A percentile compares a stretch with the other conserved stretches of the same genome.
These are phyloP conservation scores for Seriola rivoliana DNA, from an alignment of 2,113 vertebrate species.

Conservation along the genomic window DNA sequence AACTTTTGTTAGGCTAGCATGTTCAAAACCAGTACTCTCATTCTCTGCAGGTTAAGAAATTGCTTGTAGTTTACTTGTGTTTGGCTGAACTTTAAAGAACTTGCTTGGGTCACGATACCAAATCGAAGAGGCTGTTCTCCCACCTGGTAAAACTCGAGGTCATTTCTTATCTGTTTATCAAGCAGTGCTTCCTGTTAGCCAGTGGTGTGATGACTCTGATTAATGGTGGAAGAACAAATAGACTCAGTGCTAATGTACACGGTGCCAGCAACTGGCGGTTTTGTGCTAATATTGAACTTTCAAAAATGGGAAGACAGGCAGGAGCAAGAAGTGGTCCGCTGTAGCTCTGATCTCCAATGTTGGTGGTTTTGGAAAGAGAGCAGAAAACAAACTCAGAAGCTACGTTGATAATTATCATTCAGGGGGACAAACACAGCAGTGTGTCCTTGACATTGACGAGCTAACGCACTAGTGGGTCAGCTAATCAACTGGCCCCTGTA, in stretches of 20 bases:
- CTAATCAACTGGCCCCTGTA: slow-evolving; percentile 73
- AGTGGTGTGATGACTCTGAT: slow-evolving; percentile 73
- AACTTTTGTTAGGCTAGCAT: slow-evolving; percentile 51
- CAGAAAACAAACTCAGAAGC: slow-evolving; percentile 39
- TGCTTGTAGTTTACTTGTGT: slow-evolving; percentile 33
- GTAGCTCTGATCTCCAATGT: slow-evolving; percentile 42
- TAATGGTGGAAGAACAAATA: slow-evolving; percentile 83
- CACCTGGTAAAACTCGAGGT: slow-evolving; percentile 59
- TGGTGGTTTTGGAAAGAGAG: slow-evolving; percentile 25
- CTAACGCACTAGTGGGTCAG: slow-evolving; percentile 54
- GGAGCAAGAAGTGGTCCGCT: slow-evolving; percentile 53
- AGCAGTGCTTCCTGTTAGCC: slow-evolving; percentile 70
- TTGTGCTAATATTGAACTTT: slow-evolving; percentile 79
- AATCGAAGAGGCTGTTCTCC: slow-evolving; percentile 31
- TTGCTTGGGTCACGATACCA: neutral
- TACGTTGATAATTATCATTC: slow-evolving; percentile 51
- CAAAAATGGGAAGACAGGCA: slow-evolving; percentile 35
- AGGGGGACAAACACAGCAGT: slow-evolving; percentile 50
- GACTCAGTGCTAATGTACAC: slow-evolving; percentile 75
- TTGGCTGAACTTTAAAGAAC: slow-evolving; percentile 42
- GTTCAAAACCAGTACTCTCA: slow-evolving; percentile 31
- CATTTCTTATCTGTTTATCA: slow-evolving; percentile 72
- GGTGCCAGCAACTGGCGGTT: slow-evolving; percentile 43
- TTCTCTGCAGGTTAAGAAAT: slow-evolving; percentile 25
- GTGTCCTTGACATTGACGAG: slow-evolving; percentile 70